Conservation (phyloP, 1,140 invertebrate species). For the Dendroctonus valens region DNA sequence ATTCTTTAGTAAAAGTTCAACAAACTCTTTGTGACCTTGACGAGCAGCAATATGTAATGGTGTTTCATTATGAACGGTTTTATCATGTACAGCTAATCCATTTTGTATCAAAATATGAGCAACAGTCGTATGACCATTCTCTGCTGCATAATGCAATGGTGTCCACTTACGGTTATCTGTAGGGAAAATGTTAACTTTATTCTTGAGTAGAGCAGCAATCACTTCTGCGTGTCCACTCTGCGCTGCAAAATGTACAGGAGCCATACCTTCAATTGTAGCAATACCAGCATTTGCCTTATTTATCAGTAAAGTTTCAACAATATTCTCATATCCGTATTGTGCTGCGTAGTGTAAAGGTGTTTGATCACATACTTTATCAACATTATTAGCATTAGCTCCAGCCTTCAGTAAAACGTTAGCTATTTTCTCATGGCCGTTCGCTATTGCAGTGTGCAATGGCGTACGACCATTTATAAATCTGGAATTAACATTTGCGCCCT, state of each 20-base stretch:
- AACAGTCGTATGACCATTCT: conserved; percentile 48
- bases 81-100: conserved; percentile 51
- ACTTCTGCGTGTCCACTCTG: conserved; percentile 46
- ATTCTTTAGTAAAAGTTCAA: conserved; percentile 7
- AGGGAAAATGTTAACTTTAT: conserved; percentile 24
- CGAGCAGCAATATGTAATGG: conserved; percentile 34
- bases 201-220: conserved; percentile 41
- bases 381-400: conserved; percentile 31
- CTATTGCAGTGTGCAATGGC: conserved; percentile 54
- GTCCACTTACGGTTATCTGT: conserved; percentile 28
- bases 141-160: conserved; percentile 53
- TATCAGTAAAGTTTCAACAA: conserved; percentile 44
- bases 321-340: conserved; percentile 44
- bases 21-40: conserved; percentile 7
- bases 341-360: conserved; percentile 51
- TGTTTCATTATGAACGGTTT: conserved; percentile 54
- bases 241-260: conserved; percentile 53
- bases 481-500: conserved; percentile 26
- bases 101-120: conserved; percentile 51
- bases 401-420: conserved; percentile 32
- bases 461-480: conserved; percentile 40
- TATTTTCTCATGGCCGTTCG: conserved; percentile 53
- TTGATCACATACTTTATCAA: conserved; percentile 6
- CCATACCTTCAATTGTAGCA: conserved; percentile 16
- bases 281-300: conserved; percentile 2